A percentile compares a stretch with the other conserved stretches of the same genome.
Evolutionary conservation across 2,113 vertebrate species (phyloP).

Genomic region (Terrapene triunguis): DNA sequence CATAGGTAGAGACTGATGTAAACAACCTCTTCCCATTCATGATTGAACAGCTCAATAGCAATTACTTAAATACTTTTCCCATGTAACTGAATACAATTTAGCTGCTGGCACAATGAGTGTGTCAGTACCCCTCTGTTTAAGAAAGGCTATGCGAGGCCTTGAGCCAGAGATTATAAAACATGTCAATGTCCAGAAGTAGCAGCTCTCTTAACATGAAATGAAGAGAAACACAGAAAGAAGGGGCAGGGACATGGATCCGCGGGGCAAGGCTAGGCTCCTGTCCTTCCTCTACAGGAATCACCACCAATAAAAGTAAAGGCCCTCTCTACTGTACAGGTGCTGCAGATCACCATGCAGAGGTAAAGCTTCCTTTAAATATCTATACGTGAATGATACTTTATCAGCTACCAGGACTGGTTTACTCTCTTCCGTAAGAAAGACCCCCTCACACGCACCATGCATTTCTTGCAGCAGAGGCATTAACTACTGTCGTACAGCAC

Average conservation of each 20-base stretch:
- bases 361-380: not conserved
- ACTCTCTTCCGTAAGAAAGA: not conserved
- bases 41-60: not conserved
- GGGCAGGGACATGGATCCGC: not conserved
- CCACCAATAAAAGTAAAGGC: not conserved
- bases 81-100: not conserved
- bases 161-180: not conserved
- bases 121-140: not conserved
- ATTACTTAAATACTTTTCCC: too few relatives aligned
- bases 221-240: not conserved
- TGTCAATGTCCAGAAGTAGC: not conserved
- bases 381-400: not conserved
- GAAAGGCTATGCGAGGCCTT: not conserved
- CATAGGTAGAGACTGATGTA: not conserved
- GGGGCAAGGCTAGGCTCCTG: not conserved
- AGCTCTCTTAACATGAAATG: not conserved
- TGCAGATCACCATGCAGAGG: not conserved
- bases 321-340: not conserved
- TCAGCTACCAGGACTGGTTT: not conserved
- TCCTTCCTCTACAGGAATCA: fast-evolving
- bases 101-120: not conserved
- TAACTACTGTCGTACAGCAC: not conserved
- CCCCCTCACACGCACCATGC: fast-evolving
- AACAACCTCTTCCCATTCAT: not conserved
- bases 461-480: not conserved